These are phyloP conservation scores for Calyptommatus sinebrachiatus DNA, from an alignment of 2,113 vertebrate species.

Conservation along the genomic window DNA sequence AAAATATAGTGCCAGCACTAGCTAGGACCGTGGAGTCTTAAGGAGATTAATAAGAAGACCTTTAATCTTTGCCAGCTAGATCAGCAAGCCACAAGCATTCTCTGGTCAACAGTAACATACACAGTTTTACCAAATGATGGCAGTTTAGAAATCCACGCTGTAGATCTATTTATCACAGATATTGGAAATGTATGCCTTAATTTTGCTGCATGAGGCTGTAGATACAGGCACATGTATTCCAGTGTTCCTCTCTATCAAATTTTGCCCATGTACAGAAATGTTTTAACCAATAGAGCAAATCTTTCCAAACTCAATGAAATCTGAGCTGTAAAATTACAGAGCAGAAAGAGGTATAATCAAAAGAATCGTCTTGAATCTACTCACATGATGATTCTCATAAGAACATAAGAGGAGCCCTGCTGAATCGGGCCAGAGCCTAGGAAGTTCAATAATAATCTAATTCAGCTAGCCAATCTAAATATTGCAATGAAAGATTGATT, in stretches of 20 bases:
- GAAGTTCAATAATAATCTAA: too few species aligned
- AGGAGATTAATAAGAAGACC: neutral
- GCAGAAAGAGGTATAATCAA: too few species aligned
- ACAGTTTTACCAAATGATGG: neutral
- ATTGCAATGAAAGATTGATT: too few species aligned
- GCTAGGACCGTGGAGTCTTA: neutral
- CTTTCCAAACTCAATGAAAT: neutral
- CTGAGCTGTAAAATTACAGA: neutral
- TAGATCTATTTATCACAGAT: neutral
- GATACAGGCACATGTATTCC: neutral
- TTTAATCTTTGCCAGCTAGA: neutral
- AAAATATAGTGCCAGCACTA: neutral
- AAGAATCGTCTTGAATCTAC: too few species aligned
- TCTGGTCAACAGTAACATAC: neutral
- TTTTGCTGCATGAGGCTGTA: neutral
- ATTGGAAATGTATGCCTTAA: neutral
- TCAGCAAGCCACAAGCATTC: neutral
- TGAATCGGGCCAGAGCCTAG: too few species aligned
- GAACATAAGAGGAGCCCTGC: too few species aligned
- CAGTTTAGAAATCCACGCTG: neutral
- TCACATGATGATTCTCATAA: too few species aligned
- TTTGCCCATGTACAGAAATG: neutral
- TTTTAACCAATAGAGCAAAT: neutral
- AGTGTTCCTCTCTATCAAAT: neutral
- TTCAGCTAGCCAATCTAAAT: too few species aligned